Base-by-base conservation (phyloP, 1,140 invertebrate species). In the Lamellibrachia luymesi region DNA sequence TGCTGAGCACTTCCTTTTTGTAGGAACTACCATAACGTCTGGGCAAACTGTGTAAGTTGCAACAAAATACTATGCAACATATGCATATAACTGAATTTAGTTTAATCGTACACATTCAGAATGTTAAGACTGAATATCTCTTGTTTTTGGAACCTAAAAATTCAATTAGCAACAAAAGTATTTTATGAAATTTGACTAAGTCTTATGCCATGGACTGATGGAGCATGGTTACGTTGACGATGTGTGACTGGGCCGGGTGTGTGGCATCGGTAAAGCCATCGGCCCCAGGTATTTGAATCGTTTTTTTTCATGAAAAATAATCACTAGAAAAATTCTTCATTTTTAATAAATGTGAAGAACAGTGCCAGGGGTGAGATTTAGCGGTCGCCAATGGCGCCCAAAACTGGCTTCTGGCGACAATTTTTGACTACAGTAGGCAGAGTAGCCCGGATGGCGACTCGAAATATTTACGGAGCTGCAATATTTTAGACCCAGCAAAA, bases 1-100 rank as follows among this genome's bases (percentile, higher is more conserved):
- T 51, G 51, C 17, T 50, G 51, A 50, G 49, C 51, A 91, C 91
- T 91, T 91, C 91, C 91, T 91, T 91, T 91, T 91, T 51, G 64
- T 80, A 80, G 64, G 64, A 80, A 2, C 64, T 80, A 0, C 64
- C 6, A 80, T 80, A 80, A 80, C 64, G 64, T 80, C 64, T 80
- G 5, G 64, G 64, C 64, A 80, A 80, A 0, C 25, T 80, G 17
- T 80, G 64, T 80, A 22, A 80, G 64, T 80, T 4, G 64, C 2
- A 80, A 80, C 2, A 17, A 22, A 80, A 80, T 80, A 80, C 17
- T 80, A 22, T 80, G 64, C 64, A 80, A 0, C 13, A 80, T 80
- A 80, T 6, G 13, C 64, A 80, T 80, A 80, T 22, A 80, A 80
- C 64, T 80, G 6, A 80, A 17, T 80, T 80, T 80, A 80, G 13